Conservation (phyloP, 2,113 vertebrate species). For the Zosterops hypoxanthus region DNA sequence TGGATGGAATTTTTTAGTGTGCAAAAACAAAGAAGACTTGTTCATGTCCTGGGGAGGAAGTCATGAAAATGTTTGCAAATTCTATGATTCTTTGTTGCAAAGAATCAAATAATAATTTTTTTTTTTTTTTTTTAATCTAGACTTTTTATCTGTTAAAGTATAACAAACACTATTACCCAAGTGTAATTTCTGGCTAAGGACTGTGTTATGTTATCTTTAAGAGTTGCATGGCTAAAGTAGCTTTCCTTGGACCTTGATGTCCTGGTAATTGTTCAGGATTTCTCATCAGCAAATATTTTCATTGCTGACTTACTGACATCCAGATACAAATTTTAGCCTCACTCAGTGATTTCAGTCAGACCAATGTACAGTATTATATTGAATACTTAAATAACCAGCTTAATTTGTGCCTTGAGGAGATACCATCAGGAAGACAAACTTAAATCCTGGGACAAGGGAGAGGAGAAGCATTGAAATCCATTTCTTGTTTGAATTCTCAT, state of each 20-base stretch:
- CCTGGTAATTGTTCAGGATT: neutral
- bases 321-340: neutral
- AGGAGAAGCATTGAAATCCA: neutral
- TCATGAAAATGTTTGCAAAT: neutral
- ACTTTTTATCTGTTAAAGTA: neutral
- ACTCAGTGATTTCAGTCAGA: neutral
- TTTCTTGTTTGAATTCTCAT: neutral
- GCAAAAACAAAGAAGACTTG: neutral
- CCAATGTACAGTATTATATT: neutral
- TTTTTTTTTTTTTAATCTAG: neutral
- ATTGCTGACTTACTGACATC: neutral
- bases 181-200: neutral
- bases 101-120: neutral
- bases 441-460: neutral
- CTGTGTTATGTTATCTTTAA: neutral
- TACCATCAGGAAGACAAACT: neutral
- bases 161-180: neutral
- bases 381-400: neutral
- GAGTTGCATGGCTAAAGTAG: neutral
- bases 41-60: neutral
- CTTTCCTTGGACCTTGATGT: neutral
- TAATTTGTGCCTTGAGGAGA: neutral
- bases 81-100: neutral
- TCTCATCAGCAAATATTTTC: neutral
- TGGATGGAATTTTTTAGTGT: neutral